Conservation (phyloP, 2,888 invertebrate species). For the Trichogramma evanescens region DNA sequence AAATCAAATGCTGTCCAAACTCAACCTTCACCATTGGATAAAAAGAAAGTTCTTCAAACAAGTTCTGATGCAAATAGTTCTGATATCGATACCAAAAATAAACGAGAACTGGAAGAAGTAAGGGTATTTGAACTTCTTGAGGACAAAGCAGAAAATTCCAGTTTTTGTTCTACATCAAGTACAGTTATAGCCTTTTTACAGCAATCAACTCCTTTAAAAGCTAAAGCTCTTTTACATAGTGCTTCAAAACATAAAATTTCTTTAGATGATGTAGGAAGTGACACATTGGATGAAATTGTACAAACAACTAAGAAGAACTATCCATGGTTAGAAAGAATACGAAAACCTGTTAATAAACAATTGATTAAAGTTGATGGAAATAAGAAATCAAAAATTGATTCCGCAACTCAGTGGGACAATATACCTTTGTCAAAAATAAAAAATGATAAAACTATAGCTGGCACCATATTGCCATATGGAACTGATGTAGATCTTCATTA, state of each 20-base stretch:
- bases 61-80: constrained; percentile 30
- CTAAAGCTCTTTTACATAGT: constrained; percentile 23
- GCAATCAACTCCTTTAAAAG: constrained; percentile 41
- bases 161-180: constrained; percentile 65
- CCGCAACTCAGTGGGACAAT: constrained; percentile 10
- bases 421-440: constrained; percentile 11
- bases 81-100: constrained; percentile 39
- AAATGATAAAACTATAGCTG: constrained; percentile 8
- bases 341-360: not conserved
- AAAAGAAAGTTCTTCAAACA: not conserved
- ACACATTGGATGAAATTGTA: constrained; percentile 26
- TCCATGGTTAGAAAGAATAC: not conserved
- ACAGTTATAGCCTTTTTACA: constrained; percentile 54
- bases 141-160: constrained; percentile 63
- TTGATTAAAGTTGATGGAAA: not conserved
- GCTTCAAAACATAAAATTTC: constrained; percentile 18
- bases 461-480: constrained; percentile 22
- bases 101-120: constrained; percentile 58
- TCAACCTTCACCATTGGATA: not conserved
- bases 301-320: constrained; percentile 22
- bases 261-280: constrained; percentile 16
- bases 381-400: constrained; percentile 1
- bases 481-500: constrained; percentile 21
- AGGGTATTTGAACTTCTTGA: constrained; percentile 73
- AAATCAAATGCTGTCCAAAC: not conserved